Evolutionary conservation across 1,140 invertebrate species (phyloP).

Genomic region (fruit fly (Drosophila melanogaster)): Release_6_plus_ISO1_MT NT_033777.3:31491001-31491500

Average conservation of each 20-base stretch:
- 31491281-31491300: constrained; percentile 72
- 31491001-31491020: constrained; percentile 45
- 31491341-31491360: constrained; percentile 57
- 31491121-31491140: constrained; percentile 52
- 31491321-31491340: constrained; percentile 63
- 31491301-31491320: constrained; percentile 66
- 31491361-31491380: constrained; percentile 34
- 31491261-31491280: constrained; percentile 36
- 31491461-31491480: constrained; percentile 37
- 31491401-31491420: constrained; percentile 39
- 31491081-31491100: constrained; percentile 48
- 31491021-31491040: constrained; percentile 72
- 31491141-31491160: constrained; percentile 79
- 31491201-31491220: not conserved
- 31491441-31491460: constrained; percentile 53
- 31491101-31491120: constrained; percentile 7
- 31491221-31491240: not conserved
- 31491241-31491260: constrained; percentile 7
- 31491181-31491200: constrained; percentile 69
- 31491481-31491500: constrained; percentile 79
- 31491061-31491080: constrained; percentile 21
- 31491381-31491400: constrained; percentile 1
- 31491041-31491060: constrained; percentile 20
- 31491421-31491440: constrained; percentile 49
- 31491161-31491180: constrained; percentile 69